Conservation (phyloP, 2,888 invertebrate species). For the Melolontha melolontha region DNA sequence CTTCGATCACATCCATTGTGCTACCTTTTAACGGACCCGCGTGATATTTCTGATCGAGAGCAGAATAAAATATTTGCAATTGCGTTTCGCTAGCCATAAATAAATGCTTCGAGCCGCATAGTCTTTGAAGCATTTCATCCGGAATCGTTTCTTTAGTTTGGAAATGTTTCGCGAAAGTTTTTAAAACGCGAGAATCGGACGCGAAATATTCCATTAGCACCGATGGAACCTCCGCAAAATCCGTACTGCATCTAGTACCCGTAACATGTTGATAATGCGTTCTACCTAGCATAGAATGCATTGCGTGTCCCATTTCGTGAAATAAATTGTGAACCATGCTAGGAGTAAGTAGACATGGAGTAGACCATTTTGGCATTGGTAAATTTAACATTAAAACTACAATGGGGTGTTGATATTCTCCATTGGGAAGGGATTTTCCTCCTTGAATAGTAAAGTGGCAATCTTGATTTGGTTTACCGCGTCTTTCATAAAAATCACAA, state of each 20-base stretch:
- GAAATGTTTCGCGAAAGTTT: conserved; percentile 90
- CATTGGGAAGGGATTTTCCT: conserved; percentile 82
- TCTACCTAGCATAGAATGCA: conserved; percentile 98
- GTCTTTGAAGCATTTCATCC: conserved; percentile 79
- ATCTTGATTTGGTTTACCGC: conserved; percentile 95
- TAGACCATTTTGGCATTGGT: conserved; percentile 78
- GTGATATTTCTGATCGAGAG: conserved; percentile 92
- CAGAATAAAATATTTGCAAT: conserved; percentile 81
- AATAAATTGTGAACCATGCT: conserved; percentile 95
- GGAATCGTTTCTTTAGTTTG: conserved; percentile 88
- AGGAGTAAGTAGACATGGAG: conserved; percentile 84
- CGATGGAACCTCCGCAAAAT: conserved; percentile 99
- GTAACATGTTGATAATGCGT: conserved; percentile 91
- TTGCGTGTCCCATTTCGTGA: conserved; percentile 99
- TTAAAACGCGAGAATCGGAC: conserved; percentile 85
- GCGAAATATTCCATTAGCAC: conserved; percentile 99
- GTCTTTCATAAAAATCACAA: conserved; percentile 94
- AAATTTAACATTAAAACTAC: conserved; percentile 95
- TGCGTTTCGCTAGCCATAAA: conserved; percentile 92
- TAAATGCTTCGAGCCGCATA: conserved; percentile 87
- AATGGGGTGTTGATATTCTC: conserved; percentile 89
- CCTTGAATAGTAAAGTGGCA: conserved; percentile 99
- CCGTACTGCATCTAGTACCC: conserved; percentile 96
- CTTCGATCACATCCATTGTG: conserved; percentile 81
- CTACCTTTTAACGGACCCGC: conserved; percentile 67